Percentiles rank a stretch among this genome's conserved stretches.
phyloP scores from a whole-genome alignment of 2,113 vertebrate genomes.

The Catharus bicknelli region DNA sequence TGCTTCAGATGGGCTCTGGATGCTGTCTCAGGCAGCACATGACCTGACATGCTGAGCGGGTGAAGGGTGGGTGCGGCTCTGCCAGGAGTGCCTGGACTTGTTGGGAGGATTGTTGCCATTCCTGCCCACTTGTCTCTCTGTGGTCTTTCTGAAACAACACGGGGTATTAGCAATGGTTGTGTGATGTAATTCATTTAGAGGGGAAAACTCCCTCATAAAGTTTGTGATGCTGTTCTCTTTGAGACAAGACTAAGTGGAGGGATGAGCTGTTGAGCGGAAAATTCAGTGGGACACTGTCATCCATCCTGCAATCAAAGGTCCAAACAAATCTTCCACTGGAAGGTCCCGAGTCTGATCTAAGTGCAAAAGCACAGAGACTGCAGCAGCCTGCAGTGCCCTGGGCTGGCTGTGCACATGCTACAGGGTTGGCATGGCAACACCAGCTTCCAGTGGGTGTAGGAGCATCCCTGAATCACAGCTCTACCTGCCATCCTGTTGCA shows the following conservation, averaged over 20 bases:
- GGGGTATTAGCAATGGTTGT: background rate
- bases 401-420: background rate
- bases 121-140: background rate
- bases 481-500: background rate
- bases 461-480: background rate
- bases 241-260: background rate
- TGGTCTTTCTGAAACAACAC: background rate
- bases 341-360: background rate
- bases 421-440: slow-evolving; percentile 3
- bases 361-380: background rate
- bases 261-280: background rate
- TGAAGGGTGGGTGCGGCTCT: background rate
- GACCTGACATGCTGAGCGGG: background rate
- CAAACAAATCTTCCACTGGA: background rate
- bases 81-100: slow-evolving; percentile 40
- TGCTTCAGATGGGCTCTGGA: background rate
- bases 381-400: background rate
- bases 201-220: background rate
- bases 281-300: background rate
- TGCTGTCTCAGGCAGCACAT: background rate
- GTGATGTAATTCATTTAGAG: background rate
- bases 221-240: background rate
- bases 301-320: background rate
- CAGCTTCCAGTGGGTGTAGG: background rate
- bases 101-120: slow-evolving; percentile 28